Base-by-base conservation (phyloP, 2,888 invertebrate species). In the Gymnoscelis rufifasciata region DNA sequence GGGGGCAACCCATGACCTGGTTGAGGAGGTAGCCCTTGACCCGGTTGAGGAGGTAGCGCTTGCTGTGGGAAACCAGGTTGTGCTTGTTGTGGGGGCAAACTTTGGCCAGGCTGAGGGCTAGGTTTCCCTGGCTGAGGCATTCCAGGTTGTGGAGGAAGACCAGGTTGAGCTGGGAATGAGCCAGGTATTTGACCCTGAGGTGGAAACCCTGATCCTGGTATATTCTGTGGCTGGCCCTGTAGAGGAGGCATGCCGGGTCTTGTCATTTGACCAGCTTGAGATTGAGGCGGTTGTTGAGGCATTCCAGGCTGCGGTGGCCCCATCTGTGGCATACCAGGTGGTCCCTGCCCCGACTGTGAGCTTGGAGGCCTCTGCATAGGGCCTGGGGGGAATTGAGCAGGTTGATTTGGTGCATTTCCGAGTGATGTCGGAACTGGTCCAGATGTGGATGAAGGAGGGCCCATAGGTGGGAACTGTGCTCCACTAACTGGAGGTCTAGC, bases 281-380 rank as follows among this genome's bases (percentile, higher is more conserved):
- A 54, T 39, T 64, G 60, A 36, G 59, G 52, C 5, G 58, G 59
- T 38, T 63, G 65, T 12, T 55, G 60, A n/a, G 56, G 52, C 43
- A 56, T 48, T 43, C 61, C 51, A 15, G 38, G 43, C 43, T 55
- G 59, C n/a, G 47, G 51, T 26, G 41, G 52, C 8, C 56, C 56
- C 15, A 52, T 36, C 40, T 59, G 61, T 13, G 52, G 43, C 19
- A 28, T 45, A 12, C 47, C 46, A 23, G 65, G 51, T 39, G 43
- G 43, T 1, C 52, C 52, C 43, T 53, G 59, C 30, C 62, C 68
- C 57, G 69, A 61, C 56, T 69, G 72, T 49, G 68, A 63, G 38
- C 67, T 66, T 2, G 67, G 67, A 15, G 74, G 71, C 41, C 62
- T 54, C 30, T 69, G 73, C 52, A 65, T 68, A n/a, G 60, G 61